phyloP scores from a whole-genome alignment of 1,140 invertebrate genomes.

The Varroa destructor region DNA sequence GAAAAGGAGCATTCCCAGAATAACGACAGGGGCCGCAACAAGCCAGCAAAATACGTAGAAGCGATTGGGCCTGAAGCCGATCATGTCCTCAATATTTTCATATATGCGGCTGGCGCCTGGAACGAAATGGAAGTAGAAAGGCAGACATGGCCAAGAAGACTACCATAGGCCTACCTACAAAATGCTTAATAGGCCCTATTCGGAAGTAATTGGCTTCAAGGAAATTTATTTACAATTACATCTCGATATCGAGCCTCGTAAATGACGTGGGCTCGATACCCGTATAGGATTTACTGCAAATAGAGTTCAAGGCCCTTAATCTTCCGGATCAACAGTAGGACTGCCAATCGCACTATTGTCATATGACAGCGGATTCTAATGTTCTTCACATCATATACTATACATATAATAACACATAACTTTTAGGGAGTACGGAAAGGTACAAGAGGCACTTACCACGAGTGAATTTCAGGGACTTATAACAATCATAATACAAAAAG shows the following conservation, averaged over 20 bases:
- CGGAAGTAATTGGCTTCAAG: neutral
- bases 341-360: no score
- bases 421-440: no score
- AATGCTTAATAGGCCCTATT: neutral
- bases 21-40: conserved; percentile 48
- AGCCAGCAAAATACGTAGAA: conserved; percentile 54
- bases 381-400: no score
- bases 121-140: conserved; percentile 30
- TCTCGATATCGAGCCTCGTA: neutral
- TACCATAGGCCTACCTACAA: neutral
- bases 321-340: no score
- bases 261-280: no score
- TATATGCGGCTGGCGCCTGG: conserved; percentile 46
- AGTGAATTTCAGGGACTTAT: no score
- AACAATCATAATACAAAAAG: no score
- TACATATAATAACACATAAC: no score
- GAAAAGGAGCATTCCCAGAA: conserved; percentile 54
- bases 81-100: conserved; percentile 55
- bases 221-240: neutral
- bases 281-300: no score
- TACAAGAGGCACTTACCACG: no score
- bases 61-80: conserved; percentile 47
- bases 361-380: no score
- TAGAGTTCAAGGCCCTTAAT: no score
- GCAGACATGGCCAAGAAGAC: conserved; percentile 2